Base-by-base conservation (phyloP, 2,113 vertebrate species). In the Datnioides undecimradiatus region DNA sequence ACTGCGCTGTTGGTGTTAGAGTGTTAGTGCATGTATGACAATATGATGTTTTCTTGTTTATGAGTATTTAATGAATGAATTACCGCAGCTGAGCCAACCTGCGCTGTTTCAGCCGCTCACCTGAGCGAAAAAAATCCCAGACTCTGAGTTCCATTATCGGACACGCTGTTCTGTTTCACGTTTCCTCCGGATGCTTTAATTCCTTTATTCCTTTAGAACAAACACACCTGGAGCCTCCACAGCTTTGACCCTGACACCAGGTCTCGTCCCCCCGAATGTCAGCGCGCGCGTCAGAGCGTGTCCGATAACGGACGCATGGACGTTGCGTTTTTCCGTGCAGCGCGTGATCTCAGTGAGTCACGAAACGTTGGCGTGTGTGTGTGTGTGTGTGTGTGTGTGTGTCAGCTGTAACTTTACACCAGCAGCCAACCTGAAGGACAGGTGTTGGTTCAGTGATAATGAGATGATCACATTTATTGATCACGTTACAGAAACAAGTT, bases 321-420 rank as follows among this genome's bases (percentile, higher is more conserved):
- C 27, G 6, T 1, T 40, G 40, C 4, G 0, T 62, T 19, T 54
- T 19, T 54, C 13, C 59, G 1, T 41, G 67, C 10, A 6, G 40
- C 33, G 51, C 71, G 46, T 67, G 70, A 71, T 71, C 17, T 2
- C 1, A 38, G 52, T 27, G 69, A 86, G 79, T 79, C 79, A 75
- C 69, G 49, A 78, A 74, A 62, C 34, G 60, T 31, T 41, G 41
- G 9, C 13, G 64, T 55, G 63, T 29, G 3, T 43, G 16, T 31
- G 27, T 5, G 1, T 58, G n/a, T n/a, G n/a, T n/a, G n/a, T 17
- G 64, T 55, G 63, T 29, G 3, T 43, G 16, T 31, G 27, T 5
- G 1, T 58, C n/a, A 41, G 69, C 43, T 58, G 55, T 12, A 49
- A 60, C 13, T 70, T 59, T 40, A n/a, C 48, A 25, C 25, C 0